Evolutionary conservation across 2,113 vertebrate genomes (phyloP).

Genomic region (Eira barbara): DNA sequence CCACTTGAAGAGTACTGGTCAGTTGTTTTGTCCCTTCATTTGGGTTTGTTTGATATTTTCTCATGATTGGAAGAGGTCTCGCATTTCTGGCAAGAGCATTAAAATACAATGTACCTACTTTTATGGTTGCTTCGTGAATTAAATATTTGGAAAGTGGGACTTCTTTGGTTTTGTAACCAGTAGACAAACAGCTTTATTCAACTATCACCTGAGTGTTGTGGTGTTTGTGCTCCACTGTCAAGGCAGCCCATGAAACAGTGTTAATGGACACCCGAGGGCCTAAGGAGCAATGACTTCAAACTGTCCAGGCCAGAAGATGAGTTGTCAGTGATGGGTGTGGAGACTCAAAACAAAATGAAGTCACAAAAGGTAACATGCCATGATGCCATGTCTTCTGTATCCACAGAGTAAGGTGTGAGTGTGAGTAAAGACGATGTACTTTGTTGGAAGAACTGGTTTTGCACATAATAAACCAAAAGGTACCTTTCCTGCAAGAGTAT

Average conservation of each 20-base stretch:
- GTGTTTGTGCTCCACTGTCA: background rate
- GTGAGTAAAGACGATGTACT: fast-evolving
- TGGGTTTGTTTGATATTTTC: background rate
- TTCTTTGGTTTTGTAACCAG: background rate
- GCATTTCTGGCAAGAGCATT: background rate
- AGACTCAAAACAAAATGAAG: background rate
- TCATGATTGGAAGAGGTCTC: background rate
- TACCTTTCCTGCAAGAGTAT: background rate
- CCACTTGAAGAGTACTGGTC: background rate
- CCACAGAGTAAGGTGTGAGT: background rate
- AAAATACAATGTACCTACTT: background rate
- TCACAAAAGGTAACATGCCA: background rate
- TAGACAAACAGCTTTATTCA: background rate
- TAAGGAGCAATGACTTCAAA: background rate
- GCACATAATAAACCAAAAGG: background rate
- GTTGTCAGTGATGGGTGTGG: background rate
- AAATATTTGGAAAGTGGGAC: background rate
- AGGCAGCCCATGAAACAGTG: background rate
- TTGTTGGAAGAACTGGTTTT: background rate
- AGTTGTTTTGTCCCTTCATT: background rate
- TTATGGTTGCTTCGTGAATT: background rate
- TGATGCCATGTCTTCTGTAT: background rate
- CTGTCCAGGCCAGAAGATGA: background rate
- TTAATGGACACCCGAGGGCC: background rate
- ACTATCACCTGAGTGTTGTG: background rate